A percentile compares a stretch with the other conserved stretches of the same genome.
Conservation (phyloP, 2,113 vertebrate species). For the Chrysochloris asiatica region DNA sequence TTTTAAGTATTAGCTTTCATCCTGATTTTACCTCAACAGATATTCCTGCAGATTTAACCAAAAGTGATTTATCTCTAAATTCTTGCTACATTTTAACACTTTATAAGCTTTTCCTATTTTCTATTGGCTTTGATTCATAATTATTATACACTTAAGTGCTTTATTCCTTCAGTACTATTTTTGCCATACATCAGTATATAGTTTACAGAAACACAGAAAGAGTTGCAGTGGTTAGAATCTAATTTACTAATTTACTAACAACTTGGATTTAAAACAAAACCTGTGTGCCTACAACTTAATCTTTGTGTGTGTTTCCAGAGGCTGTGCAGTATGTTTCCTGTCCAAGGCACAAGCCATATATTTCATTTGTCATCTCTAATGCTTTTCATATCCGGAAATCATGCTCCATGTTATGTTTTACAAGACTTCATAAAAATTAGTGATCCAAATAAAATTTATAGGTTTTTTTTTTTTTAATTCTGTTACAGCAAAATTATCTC, state of each 20-base stretch:
- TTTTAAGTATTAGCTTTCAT: constrained; percentile 46
- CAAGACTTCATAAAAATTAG: constrained; percentile 75
- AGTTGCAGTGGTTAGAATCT: constrained; percentile 44
- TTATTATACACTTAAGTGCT: constrained; percentile 31
- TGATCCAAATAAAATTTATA: constrained; percentile 71
- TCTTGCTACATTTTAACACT: constrained; percentile 35
- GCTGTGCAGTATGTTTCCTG: constrained; percentile 50
- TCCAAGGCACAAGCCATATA: constrained; percentile 50
- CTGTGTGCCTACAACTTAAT: constrained; percentile 29
- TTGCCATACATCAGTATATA: constrained; percentile 32
- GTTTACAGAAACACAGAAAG: constrained; percentile 4
- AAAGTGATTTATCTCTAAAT: constrained; percentile 45
- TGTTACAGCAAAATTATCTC: constrained; percentile 62
- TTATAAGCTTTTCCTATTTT: constrained; percentile 5
- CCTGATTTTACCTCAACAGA: constrained; percentile 54
- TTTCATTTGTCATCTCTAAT: constrained; percentile 71
- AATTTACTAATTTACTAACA: constrained; percentile 61
- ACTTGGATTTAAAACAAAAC: background rate
- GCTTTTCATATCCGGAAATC: constrained; percentile 67
- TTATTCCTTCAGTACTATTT: constrained; percentile 29
- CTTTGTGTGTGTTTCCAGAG: constrained; percentile 58
- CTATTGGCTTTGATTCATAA: constrained; percentile 45
- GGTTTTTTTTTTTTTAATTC: constrained; percentile 59
- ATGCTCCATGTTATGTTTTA: constrained; percentile 70
- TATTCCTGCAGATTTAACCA: constrained; percentile 32